Conservation (phyloP, 2,888 invertebrate species). For the Punctoribates punctum region DNA sequence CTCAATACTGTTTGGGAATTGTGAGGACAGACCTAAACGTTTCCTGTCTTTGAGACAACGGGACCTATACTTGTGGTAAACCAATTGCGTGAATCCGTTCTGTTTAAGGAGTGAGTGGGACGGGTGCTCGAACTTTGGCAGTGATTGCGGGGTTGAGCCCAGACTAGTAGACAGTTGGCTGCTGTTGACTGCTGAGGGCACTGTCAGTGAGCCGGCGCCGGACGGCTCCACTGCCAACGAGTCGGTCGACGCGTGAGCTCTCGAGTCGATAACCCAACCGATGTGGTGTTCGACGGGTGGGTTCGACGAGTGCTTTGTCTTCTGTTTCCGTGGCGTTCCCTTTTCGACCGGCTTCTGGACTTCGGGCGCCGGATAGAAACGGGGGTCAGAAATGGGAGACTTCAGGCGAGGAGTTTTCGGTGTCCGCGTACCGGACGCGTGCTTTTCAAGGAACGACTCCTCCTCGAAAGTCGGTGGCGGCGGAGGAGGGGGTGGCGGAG, state of each 20-base stretch:
- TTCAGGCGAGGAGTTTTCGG: slow-evolving; percentile 49
- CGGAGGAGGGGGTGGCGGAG: slow-evolving; percentile 51
- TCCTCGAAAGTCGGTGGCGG: slow-evolving; percentile 44
- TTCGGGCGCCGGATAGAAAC: slow-evolving; percentile 89
- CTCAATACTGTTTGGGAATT: too few relatives aligned
- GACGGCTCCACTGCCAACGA: neutral
- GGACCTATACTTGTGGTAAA: slow-evolving; percentile 92
- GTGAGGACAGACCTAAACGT: slow-evolving; percentile 22
- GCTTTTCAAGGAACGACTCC: slow-evolving; percentile 37
- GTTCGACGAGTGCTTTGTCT: slow-evolving; percentile 81
- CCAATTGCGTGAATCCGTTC: slow-evolving; percentile 96
- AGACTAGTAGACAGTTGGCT: slow-evolving; percentile 58
- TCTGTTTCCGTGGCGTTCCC: slow-evolving; percentile 73
- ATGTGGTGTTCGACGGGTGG: slow-evolving; percentile 68
- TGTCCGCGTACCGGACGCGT: slow-evolving; percentile 2
- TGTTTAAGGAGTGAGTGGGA: slow-evolving; percentile 89
- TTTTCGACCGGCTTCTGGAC: slow-evolving; percentile 49
- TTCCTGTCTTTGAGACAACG: slow-evolving; percentile 79
- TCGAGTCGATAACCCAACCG: slow-evolving; percentile 92
- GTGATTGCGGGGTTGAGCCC: slow-evolving; percentile 75
- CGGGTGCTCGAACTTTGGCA: slow-evolving; percentile 92
- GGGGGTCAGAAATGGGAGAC: slow-evolving; percentile 60
- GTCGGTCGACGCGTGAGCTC: slow-evolving; percentile 54
- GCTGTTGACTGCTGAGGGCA: too few relatives aligned
- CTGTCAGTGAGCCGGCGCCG: too few relatives aligned